Evolutionary conservation across 1,140 invertebrate species (phyloP), one percentile per base, ranked within the genome.

Genomic region (Calephelis virginiensis): DNA sequence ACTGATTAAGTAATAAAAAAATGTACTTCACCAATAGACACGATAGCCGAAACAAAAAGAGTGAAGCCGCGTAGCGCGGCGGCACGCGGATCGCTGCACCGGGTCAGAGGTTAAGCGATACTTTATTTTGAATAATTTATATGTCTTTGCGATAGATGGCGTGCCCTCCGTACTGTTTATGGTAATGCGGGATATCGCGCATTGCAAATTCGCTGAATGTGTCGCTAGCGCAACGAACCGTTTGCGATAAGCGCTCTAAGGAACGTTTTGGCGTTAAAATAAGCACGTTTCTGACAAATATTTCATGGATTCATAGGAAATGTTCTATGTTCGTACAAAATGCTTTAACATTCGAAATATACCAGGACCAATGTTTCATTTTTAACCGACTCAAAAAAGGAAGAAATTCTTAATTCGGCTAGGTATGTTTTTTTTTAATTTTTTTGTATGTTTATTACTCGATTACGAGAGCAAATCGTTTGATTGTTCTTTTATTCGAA

Each of bases 61-160:
- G 69, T 65, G 56, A 46, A 66, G 67, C 66, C 53, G 69, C 66
- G 73, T 68, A 70, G 72, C 73, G 66, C 73, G 47, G 75, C 77
- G 72, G 74, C 74, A 72, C 72, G 74, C 78, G 74, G 81, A 76
- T 75, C 71, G 76, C 74, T 73, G 76, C 75, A 63, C 72, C 73
- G 75, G 86, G 83, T 91, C 84, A 82, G 67, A 71, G 89, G 86
- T 89, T 91, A 91, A 91, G 86, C 86, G 86, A 91, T 89, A 91
- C 89, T 91, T 91, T 89, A 91, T 89, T 89, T 89, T 91, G 89
- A 91, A 91, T 91, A 89, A 89, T 91, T 89, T 91, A 89, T 89
- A 91, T 89, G 86, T 89, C 82, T 86, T 84, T 74, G 83, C 86
- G 89, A 91, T 91, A 91, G 89, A 89, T 86, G 83, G 83, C 84